Evolutionary conservation across 2,797 vertebrate genomes (phyloP).

Genomic region (Cottoperca gobio): DNA sequence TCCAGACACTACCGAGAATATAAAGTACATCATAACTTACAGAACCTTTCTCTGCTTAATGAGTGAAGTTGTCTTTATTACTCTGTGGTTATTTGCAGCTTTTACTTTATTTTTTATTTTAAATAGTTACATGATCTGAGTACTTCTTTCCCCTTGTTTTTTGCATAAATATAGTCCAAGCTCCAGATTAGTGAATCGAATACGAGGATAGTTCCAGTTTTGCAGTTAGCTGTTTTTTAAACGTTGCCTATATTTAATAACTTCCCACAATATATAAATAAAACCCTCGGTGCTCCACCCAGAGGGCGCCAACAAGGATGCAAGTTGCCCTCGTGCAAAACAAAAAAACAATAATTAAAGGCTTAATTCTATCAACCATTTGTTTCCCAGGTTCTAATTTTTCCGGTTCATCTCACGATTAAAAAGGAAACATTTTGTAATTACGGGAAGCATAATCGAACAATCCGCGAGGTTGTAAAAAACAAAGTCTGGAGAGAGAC

Average conservation of each 20-base stretch:
- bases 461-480: neutral
- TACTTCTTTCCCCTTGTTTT: neutral
- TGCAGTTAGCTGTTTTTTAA: too few species aligned
- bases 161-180: neutral
- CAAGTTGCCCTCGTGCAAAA: slow-evolving; percentile 6
- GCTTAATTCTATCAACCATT: neutral
- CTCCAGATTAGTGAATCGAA: neutral
- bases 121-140: neutral
- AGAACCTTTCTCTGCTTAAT: too few species aligned
- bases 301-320: neutral
- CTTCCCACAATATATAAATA: too few species aligned
- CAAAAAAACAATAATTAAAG: neutral
- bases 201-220: too few species aligned
- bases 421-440: neutral
- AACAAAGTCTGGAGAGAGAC: too few species aligned
- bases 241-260: neutral
- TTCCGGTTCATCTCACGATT: neutral
- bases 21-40: neutral
- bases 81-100: too few species aligned
- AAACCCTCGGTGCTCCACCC: neutral
- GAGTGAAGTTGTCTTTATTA: neutral
- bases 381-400: neutral
- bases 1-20: neutral
- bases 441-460: too few species aligned
- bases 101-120: too few species aligned